Conservation (phyloP, 53 echinoderm and acorn worm species). For the Crossaster papposus region DNA sequence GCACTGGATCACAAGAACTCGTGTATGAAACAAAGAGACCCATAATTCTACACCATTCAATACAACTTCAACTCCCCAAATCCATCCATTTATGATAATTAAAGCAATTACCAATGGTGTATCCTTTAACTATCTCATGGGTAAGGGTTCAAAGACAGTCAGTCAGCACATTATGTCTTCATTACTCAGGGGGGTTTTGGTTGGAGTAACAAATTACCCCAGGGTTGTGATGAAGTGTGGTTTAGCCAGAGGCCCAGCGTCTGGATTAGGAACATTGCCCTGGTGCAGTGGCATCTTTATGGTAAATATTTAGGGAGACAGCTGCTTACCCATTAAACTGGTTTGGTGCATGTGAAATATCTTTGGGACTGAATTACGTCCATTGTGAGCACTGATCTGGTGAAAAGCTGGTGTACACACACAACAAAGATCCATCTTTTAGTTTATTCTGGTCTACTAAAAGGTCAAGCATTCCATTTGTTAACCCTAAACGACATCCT, state of each 20-base stretch:
- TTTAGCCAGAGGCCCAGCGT: slow-evolving; percentile 15
- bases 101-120: no score
- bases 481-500: no score
- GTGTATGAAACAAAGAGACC: no score
- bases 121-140: not conserved
- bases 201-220: slow-evolving; percentile 8
- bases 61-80: no score
- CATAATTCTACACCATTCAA: no score
- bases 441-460: no score
- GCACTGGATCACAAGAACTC: no score
- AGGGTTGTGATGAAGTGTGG: slow-evolving; percentile 23
- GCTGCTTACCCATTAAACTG: slow-evolving; percentile 9
- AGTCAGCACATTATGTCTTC: slow-evolving; percentile 8
- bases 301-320: slow-evolving; percentile 12
- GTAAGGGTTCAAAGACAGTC: slow-evolving; percentile 29
- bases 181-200: slow-evolving; percentile 39
- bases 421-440: not conserved
- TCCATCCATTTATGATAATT: no score
- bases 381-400: not conserved
- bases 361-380: not conserved
- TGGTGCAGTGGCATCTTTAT: not conserved
- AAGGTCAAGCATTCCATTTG: no score
- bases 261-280: slow-evolving; percentile 2
- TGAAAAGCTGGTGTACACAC: not conserved
- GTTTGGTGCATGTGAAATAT: not conserved